Percentiles rank a stretch among this genome's conserved stretches.
Evolutionary conservation across 2,113 vertebrate genomes (phyloP).

Genomic region (Tenrec ecaudatus): DNA sequence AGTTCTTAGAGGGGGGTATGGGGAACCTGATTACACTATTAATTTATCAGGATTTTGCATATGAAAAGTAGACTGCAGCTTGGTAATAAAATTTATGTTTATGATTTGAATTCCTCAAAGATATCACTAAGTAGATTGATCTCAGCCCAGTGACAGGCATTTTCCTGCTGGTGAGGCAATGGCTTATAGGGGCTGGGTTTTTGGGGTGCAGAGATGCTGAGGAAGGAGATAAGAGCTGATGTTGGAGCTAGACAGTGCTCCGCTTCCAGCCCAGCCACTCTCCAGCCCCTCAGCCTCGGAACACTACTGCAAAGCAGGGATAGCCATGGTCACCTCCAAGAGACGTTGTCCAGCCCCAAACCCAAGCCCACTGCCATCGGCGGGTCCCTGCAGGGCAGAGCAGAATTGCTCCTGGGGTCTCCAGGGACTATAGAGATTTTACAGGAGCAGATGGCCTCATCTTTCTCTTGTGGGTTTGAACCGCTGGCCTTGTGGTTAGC

Average conservation of each 20-base stretch:
- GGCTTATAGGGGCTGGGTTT: background rate
- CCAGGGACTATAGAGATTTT: too few species aligned
- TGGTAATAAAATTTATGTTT: slow-evolving; percentile 66
- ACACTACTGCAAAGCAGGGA: background rate
- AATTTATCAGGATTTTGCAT: slow-evolving; percentile 70
- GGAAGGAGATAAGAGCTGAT: too few species aligned
- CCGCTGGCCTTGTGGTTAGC: too few species aligned
- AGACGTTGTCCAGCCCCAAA: background rate
- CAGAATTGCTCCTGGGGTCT: too few species aligned
- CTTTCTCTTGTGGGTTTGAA: too few species aligned
- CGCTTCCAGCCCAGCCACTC: background rate
- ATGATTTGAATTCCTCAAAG: slow-evolving; percentile 73
- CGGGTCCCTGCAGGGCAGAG: too few species aligned
- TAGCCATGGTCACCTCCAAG: background rate
- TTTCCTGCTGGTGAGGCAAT: slow-evolving; percentile 28
- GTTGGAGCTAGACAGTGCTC: background rate
- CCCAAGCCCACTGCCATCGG: too few species aligned
- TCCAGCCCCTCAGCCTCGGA: background rate
- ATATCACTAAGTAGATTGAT: slow-evolving; percentile 38
- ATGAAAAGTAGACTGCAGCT: slow-evolving; percentile 64
- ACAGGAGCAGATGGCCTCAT: too few species aligned
- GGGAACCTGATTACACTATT: slow-evolving; percentile 61
- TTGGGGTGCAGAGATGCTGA: too few species aligned
- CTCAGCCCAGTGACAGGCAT: background rate
- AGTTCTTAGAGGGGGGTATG: background rate